These are phyloP conservation scores for Arizona elegans DNA, from an alignment of 2,113 vertebrate genomes.

Conservation along the genomic window DNA sequence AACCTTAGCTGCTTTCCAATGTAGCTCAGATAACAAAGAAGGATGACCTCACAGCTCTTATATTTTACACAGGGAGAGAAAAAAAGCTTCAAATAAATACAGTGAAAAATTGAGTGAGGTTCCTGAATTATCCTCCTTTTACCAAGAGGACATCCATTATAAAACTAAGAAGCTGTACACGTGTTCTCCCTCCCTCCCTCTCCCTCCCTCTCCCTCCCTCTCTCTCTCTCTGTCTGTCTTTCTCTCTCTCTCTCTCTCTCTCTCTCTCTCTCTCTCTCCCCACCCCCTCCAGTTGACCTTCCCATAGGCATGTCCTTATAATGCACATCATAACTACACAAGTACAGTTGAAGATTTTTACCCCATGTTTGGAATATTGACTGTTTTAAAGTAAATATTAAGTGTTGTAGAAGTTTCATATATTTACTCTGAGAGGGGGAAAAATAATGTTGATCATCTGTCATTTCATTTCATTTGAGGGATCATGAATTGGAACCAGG, in stretches of 20 bases:
- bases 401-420: background rate
- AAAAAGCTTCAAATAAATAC: background rate
- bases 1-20: slow-evolving; percentile 7
- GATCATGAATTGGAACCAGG: background rate
- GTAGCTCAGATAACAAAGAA: slow-evolving; percentile 14
- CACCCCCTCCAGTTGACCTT: background rate
- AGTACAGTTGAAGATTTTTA: background rate
- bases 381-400: background rate
- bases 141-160: background rate
- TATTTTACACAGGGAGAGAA: background rate
- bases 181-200: background rate
- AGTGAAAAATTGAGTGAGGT: background rate
- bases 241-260: no score
- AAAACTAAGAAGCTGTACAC: background rate
- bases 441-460: background rate
- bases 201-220: no score
- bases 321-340: background rate
- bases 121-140: background rate
- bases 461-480: background rate
- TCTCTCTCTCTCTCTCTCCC: no score
- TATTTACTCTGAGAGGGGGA: background rate
- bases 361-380: background rate
- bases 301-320: background rate
- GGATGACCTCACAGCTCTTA: background rate
- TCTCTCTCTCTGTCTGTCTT: no score